Base-by-base conservation (phyloP, 92 coral and sea anemone genomes). In the Palythoa caribaeorum region DNA sequence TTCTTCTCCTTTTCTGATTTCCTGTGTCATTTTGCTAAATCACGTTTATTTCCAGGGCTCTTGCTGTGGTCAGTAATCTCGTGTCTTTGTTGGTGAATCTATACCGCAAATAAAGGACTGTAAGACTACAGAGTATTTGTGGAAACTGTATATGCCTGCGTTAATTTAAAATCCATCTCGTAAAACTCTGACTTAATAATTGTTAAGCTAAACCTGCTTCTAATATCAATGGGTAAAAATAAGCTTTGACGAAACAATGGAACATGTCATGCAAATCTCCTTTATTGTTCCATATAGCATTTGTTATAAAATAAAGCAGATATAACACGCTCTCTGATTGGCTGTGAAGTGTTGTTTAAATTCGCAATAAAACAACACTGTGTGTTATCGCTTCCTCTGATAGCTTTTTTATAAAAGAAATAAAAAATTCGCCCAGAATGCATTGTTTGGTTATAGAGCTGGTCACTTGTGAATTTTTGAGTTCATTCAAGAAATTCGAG, bases 21-120 rank as follows among this genome's bases (percentile, higher is more conserved):
- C 40, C 57, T 80, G 12, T 63, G 54, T 9, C 55, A 63, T 62
- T 44, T 81, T 81, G 86, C 86, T 81, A 81, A 81, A 81, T 65
- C 75, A n/a, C n/a, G 59, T 81, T 50, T 81, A 81, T 81, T 81
- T 81, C 86, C 86, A 81, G 86, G 86, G 21, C 44, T 65, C 86
- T 81, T 68, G 86, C 86, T 81, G 86, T 62, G 84, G 84, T 28
- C 28, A 28, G 28, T 79, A 79, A 37, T 81, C 75, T 81, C 55
- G 53, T 65, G 76, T 81, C 60, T 81, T 44, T 65, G 71, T 81
- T 76, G 76, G 75, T 81, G 85, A 80, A 63, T 80, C 85, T 63
- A 55, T 81, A 81, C 76, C 38, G 86, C 76, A 81, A 10, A 47
- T 81, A 81, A 47, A 81, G 86, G 86, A 81, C 85, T 80, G 85